phyloP scores from a whole-genome alignment of 2,113 vertebrate species.

The Stomatorhinus ivindoensis region DNA sequence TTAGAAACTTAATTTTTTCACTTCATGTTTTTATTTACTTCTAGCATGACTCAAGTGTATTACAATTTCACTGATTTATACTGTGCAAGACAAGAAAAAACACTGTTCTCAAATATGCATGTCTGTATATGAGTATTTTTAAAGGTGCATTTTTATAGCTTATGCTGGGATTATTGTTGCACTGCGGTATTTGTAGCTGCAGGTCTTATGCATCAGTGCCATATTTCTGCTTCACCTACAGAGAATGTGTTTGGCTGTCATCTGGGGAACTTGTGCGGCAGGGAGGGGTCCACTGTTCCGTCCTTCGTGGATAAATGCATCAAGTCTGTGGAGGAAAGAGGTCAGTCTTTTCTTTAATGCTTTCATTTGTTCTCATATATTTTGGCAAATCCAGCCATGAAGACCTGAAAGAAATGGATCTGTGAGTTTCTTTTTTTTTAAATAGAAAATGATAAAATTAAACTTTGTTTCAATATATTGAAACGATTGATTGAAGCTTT shows the following conservation, averaged over 20 bases:
- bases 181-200: background rate
- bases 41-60: background rate
- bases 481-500: too few relatives aligned
- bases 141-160: background rate
- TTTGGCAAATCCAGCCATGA: background rate
- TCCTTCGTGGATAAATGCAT: constrained; percentile 80
- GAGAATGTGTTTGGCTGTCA: constrained; percentile 88
- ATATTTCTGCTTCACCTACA: constrained; percentile 36
- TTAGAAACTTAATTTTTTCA: background rate
- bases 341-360: constrained; percentile 41
- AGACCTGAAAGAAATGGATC: background rate
- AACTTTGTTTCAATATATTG: background rate
- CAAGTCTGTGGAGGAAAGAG: constrained; percentile 74
- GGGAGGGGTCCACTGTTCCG: constrained; percentile 68
- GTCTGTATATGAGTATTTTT: background rate
- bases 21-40: background rate
- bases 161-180: background rate
- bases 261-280: constrained; percentile 69
- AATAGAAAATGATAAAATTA: background rate
- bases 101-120: background rate
- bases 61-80: background rate
- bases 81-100: background rate
- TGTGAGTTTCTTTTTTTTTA: background rate
- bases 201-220: background rate
- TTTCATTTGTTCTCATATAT: background rate